Conservation (phyloP, 2,888 invertebrate genomes). For the Eucera pruinosa region DNA sequence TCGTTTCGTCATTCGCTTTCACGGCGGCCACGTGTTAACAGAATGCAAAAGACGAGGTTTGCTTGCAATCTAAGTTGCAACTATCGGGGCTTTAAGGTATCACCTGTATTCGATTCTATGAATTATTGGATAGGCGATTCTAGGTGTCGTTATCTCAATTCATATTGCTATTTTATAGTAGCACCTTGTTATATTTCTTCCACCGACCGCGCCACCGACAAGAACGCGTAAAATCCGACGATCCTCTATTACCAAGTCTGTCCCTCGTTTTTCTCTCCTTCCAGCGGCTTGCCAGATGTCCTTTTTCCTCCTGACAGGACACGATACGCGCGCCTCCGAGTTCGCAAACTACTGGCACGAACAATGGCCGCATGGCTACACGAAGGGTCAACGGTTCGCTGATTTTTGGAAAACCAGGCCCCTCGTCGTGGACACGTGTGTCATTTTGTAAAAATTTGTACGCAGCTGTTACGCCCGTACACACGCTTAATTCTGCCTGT, state of each 20-base stretch:
- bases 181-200: too few relatives aligned
- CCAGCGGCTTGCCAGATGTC: conserved; percentile 52
- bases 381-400: conserved; percentile 9
- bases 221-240: conserved; percentile 9
- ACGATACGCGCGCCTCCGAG: conserved; percentile 1
- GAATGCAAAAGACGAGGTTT: too few relatives aligned
- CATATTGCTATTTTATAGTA: too few relatives aligned
- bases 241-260: conserved; percentile 52
- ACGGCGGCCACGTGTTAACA: too few relatives aligned
- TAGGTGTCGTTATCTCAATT: too few relatives aligned
- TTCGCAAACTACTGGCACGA: conserved; percentile 11
- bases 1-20: too few relatives aligned
- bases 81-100: too few relatives aligned
- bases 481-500: conserved; percentile 3
- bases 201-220: too few relatives aligned
- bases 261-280: conserved; percentile 32
- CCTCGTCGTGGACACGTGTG: conserved; percentile 9
- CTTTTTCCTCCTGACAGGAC: conserved; percentile 43
- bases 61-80: too few relatives aligned
- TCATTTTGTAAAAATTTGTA: conserved; percentile 29
- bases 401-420: conserved; percentile 34
- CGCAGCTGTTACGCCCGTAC: conserved; percentile 37
- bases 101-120: too few relatives aligned
- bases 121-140: too few relatives aligned
- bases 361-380: conserved; percentile 29